A percentile compares a stretch with the other conserved stretches of the same genome.
Evolutionary conservation across 2,888 invertebrate species (phyloP).

Genomic region (Proisotoma minuta): DNA sequence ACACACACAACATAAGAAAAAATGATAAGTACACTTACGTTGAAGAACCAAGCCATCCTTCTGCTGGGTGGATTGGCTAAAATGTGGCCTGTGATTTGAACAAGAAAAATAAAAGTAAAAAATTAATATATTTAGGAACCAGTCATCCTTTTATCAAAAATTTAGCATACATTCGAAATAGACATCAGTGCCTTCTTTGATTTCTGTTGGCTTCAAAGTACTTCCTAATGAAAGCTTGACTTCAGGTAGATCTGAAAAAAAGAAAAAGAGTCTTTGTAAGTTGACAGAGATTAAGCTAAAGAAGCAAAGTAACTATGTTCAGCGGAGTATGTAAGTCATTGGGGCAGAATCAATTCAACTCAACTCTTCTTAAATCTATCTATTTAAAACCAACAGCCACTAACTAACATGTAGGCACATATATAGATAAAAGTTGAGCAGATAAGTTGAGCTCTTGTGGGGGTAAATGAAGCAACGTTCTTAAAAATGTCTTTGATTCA

Average conservation of each 20-base stretch:
- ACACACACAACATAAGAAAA: background rate
- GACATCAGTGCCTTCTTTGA: conserved; percentile 47
- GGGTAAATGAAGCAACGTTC: no score
- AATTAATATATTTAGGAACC: background rate
- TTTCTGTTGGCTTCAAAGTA: conserved; percentile 44
- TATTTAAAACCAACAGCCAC: no score
- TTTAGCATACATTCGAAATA: conserved; percentile 47
- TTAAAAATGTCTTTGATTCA: no score
- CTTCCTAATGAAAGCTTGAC: conserved; percentile 46
- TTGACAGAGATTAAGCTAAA: conserved; percentile 7
- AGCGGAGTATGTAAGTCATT: conserved; percentile 11
- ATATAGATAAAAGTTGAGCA: no score
- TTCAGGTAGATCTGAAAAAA: conserved; percentile 43
- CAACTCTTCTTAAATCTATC: no score
- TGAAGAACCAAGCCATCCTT: conserved; percentile 42
- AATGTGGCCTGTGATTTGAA: no score
- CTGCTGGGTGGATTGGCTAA: conserved; percentile 41
- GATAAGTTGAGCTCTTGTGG: no score
- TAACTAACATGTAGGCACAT: no score
- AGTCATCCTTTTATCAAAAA: no score
- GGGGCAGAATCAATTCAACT: conserved; percentile 11
- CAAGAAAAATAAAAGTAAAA: background rate
- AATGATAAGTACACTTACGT: conserved; percentile 33
- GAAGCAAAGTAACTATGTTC: conserved; percentile 12
- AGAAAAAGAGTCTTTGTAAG: background rate